phyloP scores from a whole-genome alignment of 2,888 invertebrate species.

The Meloe dianella region DNA sequence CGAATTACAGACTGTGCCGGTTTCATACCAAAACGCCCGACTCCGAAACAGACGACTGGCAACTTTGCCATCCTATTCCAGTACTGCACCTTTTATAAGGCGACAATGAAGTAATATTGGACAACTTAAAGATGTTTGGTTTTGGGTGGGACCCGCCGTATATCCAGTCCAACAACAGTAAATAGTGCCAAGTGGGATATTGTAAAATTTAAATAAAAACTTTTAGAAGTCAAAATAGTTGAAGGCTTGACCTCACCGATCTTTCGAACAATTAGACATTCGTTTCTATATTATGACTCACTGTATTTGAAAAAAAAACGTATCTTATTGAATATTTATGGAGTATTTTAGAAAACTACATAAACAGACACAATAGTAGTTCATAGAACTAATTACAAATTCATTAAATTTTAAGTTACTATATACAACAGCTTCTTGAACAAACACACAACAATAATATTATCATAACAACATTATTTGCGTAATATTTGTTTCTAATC shows the following conservation, averaged over 20 bases:
- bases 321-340: conserved; percentile 9
- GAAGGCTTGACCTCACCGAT: conserved; percentile 12
- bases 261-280: conserved; percentile 3
- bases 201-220: not conserved
- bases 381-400: conserved; percentile 12
- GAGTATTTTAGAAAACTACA: not conserved
- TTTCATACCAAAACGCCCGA: no score
- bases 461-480: conserved; percentile 33
- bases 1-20: not conserved
- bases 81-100: no score
- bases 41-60: no score
- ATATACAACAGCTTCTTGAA: conserved; percentile 6
- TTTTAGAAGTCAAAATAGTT: not conserved
- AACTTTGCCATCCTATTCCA: no score
- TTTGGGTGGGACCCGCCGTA: not conserved
- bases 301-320: not conserved
- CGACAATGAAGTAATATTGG: no score
- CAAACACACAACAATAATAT: not conserved
- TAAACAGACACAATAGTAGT: not conserved
- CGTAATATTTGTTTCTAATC: not conserved
- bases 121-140: not conserved
- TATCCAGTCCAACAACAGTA: not conserved
- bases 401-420: not conserved
- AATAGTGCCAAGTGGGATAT: not conserved
- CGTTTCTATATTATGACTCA: conserved; percentile 8